Evolutionary conservation across 2,113 vertebrate species (phyloP), one percentile per base, ranked within the genome.

Genomic region (Pygoscelis adeliae): DNA sequence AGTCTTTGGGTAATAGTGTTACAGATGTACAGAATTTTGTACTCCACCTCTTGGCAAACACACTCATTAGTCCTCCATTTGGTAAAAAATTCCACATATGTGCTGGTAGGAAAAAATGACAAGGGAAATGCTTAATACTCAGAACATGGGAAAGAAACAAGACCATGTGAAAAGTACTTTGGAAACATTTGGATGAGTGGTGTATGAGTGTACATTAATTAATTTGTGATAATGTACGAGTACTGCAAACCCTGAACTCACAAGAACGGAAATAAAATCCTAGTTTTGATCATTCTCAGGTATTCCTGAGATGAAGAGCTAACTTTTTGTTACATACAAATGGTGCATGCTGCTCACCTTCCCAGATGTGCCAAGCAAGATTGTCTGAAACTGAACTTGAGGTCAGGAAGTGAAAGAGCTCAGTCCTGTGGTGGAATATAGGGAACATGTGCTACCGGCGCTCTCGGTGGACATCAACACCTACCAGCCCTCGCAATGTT

Each of bases 401-500:
- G 52, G 13, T 61, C 27, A 76, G n/a, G 30, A 83, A 53, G 25
- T 32, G 11, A 25, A 50, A 50, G 27, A 71, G 25, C 77, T 55
- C 18, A 23, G 25, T 61, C 13, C 49, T 77, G 34, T 1, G 6
- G 15, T 63, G 34, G 17, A 50, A 50, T 13, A 29, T 3, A 49
- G 29, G 69, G 10, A 67, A 74, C 13, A 17, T 1, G 1, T 13
- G 21, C 36, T 50, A 17, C 18, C 0, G 1, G 8, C 1, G 2
- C 47, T 52, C 30, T 56, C 0, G 2, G 32, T 58, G 42, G 58
- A n/a, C 58, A 30, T 21, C 25, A 34, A 21, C 38, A 62, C 47
- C 53, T 52, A 19, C 16, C 36, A 66, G 34, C 16, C 32, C 52
- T 61, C 17, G 25, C 20, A 40, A 22, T 30, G 25, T 32, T 25